Evolutionary conservation across 2,888 invertebrate genomes (phyloP).

Genomic region (Tinea pellionella): DNA sequence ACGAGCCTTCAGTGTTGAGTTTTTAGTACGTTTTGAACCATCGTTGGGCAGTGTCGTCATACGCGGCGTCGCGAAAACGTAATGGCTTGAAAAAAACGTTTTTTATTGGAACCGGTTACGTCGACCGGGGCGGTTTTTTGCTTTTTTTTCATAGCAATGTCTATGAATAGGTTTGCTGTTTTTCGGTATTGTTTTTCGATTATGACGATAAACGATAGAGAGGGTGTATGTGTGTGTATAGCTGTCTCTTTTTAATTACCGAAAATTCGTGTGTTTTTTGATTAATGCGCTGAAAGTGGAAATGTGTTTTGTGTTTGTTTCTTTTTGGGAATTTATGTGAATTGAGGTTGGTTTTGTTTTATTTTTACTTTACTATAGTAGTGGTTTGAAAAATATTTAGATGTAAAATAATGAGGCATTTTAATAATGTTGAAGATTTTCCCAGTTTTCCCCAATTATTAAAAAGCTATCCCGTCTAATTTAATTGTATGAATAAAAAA

Average conservation of each 20-base stretch:
- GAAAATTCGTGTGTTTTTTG: conserved; percentile 24
- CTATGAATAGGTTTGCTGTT: conserved; percentile 2
- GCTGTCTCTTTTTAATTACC: not conserved
- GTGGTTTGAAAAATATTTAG: no score
- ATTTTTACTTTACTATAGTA: conserved; percentile 14
- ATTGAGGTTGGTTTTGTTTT: conserved; percentile 26
- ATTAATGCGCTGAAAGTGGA: conserved; percentile 19
- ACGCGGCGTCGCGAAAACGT: conserved; percentile 9
- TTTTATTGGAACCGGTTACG: conserved; percentile 12
- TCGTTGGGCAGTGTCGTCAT: conserved; percentile 27
- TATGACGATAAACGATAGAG: not conserved
- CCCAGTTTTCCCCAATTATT: no score
- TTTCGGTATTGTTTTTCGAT: conserved; percentile 11
- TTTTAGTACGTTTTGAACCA: conserved; percentile 61
- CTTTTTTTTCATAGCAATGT: not conserved
- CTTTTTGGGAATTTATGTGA: conserved; percentile 22
- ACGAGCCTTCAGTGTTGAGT: conserved; percentile 49
- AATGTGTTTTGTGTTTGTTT: conserved; percentile 28
- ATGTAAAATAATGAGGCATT: no score
- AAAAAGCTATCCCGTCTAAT: no score
- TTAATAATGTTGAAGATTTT: no score
- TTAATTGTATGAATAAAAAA: no score
- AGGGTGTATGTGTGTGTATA: conserved; percentile 16
- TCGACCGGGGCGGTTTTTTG: conserved; percentile 13
- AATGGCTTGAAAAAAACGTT: conserved; percentile 15